A percentile compares a stretch with the other conserved stretches of the same genome.
These are phyloP conservation scores for Chymomyza fuscimana DNA, from an alignment of 2,888 invertebrate species.

Conservation along the genomic window DNA sequence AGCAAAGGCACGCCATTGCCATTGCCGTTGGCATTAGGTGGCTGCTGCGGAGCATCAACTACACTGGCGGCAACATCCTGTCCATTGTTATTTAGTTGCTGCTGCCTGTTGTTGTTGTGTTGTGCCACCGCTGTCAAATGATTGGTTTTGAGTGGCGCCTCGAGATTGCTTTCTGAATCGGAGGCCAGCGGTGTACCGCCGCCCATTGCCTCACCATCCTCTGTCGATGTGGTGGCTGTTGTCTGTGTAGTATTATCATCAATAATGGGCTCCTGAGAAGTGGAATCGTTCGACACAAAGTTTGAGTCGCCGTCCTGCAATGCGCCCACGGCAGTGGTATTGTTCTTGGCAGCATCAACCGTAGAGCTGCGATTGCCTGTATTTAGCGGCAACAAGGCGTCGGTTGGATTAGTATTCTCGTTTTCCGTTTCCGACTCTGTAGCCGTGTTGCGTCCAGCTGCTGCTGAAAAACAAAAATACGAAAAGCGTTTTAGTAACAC, in stretches of 20 bases:
- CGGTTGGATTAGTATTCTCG: constrained; percentile 71
- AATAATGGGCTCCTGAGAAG: constrained; percentile 77
- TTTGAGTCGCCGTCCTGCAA: constrained; percentile 76
- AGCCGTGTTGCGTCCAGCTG: constrained; percentile 66
- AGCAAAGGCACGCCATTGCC: constrained; percentile 47
- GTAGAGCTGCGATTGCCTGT: constrained; percentile 18
- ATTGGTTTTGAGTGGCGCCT: constrained; percentile 81
- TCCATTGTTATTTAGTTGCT: constrained; percentile 43
- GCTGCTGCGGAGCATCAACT: constrained; percentile 20
- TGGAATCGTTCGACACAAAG: constrained; percentile 78
- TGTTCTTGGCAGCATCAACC: constrained; percentile 44
- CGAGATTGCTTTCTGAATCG: constrained; percentile 89
- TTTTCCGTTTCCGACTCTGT: constrained; percentile 74
- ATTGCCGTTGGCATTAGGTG: constrained; percentile 54
- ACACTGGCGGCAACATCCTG: constrained; percentile 65
- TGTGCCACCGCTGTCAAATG: constrained; percentile 25
- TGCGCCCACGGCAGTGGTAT: constrained; percentile 34
- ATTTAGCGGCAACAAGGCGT: constrained; percentile 46
- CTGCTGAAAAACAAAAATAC: background rate
- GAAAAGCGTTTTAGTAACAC: background rate
- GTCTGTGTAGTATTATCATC: constrained; percentile 81
- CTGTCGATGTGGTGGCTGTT: constrained; percentile 80
- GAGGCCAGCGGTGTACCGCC: constrained; percentile 78
- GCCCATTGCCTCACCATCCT: constrained; percentile 54
- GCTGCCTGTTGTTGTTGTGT: constrained; percentile 20